phyloP scores from a whole-genome alignment of 2,888 invertebrate genomes.

The Agrochola macilenta region DNA sequence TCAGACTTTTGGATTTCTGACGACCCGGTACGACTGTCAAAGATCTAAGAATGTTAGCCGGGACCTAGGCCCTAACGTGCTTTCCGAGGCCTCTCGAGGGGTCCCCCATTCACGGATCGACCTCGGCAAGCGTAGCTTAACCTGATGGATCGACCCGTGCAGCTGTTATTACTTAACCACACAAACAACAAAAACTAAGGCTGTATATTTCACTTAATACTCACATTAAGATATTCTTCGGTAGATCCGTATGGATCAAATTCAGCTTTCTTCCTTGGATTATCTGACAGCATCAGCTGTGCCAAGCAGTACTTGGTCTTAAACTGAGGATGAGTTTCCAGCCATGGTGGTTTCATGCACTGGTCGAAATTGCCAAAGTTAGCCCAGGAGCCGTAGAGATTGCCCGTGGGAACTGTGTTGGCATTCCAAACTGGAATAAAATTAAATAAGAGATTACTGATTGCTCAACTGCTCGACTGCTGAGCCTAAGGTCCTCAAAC shows the following conservation, averaged over 20 bases:
- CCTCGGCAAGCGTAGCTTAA: too few species aligned
- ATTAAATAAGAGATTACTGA: neutral
- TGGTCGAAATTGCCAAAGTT: conserved; percentile 67
- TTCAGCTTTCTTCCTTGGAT: conserved; percentile 10
- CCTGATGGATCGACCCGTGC: too few species aligned
- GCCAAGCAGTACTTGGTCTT: conserved; percentile 64
- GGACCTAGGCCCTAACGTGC: too few species aligned
- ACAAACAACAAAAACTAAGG: neutral
- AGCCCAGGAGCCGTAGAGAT: conserved; percentile 54
- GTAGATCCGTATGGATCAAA: conserved; percentile 53
- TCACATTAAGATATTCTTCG: conserved; percentile 58
- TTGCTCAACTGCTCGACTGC: neutral
- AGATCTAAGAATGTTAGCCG: too few species aligned
- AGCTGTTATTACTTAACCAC: too few species aligned
- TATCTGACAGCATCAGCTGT: conserved; percentile 47
- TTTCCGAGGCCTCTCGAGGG: too few species aligned
- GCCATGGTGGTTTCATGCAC: conserved; percentile 65
- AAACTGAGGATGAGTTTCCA: conserved; percentile 48
- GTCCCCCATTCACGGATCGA: too few species aligned
- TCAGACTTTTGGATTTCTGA: too few species aligned
- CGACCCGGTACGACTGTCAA: too few species aligned
- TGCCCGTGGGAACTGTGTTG: conserved; percentile 63
- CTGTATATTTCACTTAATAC: conserved; percentile 17
- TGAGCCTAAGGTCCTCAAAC: too few species aligned
- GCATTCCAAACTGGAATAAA: conserved; percentile 65